Base-by-base conservation (phyloP, 1,140 invertebrate genomes). In the Anastrepha obliqua region DNA sequence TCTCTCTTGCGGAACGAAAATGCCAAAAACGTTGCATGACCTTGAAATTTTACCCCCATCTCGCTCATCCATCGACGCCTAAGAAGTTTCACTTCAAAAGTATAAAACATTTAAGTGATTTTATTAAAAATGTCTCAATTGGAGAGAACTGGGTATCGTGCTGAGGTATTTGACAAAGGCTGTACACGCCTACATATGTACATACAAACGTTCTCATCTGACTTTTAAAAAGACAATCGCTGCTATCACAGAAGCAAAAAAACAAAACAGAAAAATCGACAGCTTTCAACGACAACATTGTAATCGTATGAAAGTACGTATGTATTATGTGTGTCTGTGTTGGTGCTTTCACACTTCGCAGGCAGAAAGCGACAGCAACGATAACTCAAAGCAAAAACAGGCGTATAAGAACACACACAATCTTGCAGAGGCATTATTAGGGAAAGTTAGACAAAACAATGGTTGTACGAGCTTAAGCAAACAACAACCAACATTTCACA, bases 351-450 rank as follows among this genome's bases (percentile, higher is more conserved):
- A 17, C 15, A 62, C 4, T 55, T n/a, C 15, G 39, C 67, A 42
- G 39, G 42, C 44, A 74, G 67, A 42, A 74, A 74, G 67, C 44
- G 67, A 42, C 44, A 74, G 44, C 44, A 74, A 74, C 17, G 67
- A 15, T 74, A 74, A 74, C 15, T n/a, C 67, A 74, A 74, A 74
- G 42, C 15, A 44, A 42, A 74, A 47, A 74, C 39, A 74, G 39
- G 42, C 42, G 42, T 4, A 15, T 17, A 47, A 13, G 67, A 5
- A 29, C 13, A 47, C 15, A 39, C 42, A 47, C 44, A 5, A 5
- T 44, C 67, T 15, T 74, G 39, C 17, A 3, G 13, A 15, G 39
- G 15, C 17, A n/a, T 74, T 74, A 74, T 44, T 5, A 74, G 67
- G 13, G 42, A 44, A 44, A 74, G 67, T 74, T 44, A 74, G 4